phyloP scores from a whole-genome alignment of 2,797 vertebrate species.

The Acanthurus tractus region DNA sequence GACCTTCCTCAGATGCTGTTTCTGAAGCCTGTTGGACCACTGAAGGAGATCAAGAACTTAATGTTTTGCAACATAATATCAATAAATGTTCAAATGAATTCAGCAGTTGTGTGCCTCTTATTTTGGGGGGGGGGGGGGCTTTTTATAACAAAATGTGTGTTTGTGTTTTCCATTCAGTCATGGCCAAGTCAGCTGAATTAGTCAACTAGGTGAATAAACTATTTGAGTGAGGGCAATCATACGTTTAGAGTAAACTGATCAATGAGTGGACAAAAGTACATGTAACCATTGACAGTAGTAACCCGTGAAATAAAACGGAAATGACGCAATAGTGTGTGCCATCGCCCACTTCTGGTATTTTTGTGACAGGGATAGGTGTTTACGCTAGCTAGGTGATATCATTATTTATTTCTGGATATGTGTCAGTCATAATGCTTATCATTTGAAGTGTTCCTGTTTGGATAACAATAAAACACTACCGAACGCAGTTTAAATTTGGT shows the following conservation, averaged over 20 bases:
- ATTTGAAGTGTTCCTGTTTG: too few species aligned
- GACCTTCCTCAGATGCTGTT: not conserved
- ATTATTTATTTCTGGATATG: too few species aligned
- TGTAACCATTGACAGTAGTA: not conserved
- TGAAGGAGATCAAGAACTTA: not conserved
- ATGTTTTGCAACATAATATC: not conserved
- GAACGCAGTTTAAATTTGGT: too few species aligned
- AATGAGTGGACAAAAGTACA: not conserved
- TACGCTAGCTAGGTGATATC: too few species aligned
- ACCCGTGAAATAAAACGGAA: too few species aligned
- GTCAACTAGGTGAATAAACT: not conserved
- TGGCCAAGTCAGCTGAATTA: not conserved
- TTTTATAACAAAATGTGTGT: not conserved
- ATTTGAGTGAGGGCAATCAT: not conserved
- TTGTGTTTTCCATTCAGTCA: not conserved
- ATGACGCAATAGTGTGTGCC: too few species aligned
- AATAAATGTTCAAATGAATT: not conserved
- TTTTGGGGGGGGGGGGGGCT: not conserved
- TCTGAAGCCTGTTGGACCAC: not conserved
- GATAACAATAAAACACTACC: too few species aligned
- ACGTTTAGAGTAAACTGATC: not conserved
- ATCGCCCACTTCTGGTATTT: too few species aligned
- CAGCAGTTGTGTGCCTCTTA: not conserved
- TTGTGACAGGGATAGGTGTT: too few species aligned
- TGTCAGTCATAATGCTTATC: rapidly evolving